Evolutionary conservation across 1,140 invertebrate genomes (phyloP).

Genomic region (Saccostrea echinata): DNA sequence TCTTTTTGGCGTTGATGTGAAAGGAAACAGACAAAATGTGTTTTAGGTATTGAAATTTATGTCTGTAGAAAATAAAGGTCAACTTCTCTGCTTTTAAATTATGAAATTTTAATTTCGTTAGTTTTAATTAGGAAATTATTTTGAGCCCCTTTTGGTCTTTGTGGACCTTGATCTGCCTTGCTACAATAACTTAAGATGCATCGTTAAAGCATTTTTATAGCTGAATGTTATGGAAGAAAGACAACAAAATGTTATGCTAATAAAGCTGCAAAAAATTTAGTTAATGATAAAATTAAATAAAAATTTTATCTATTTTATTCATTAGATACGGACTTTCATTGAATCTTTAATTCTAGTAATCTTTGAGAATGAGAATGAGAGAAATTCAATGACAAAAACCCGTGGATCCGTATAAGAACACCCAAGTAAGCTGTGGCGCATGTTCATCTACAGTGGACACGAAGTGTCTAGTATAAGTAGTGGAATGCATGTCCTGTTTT

Average conservation of each 20-base stretch:
- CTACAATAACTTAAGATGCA: background rate
- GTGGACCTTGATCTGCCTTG: background rate
- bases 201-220: background rate
- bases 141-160: background rate
- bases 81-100: background rate
- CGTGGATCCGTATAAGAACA: too few species aligned
- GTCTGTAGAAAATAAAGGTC: background rate
- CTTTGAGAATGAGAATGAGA: too few species aligned
- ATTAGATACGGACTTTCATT: too few species aligned
- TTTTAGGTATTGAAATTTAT: background rate
- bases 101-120: background rate
- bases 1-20: background rate
- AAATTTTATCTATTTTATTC: too few species aligned
- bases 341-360: too few species aligned
- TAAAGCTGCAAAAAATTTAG: background rate
- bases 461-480: too few species aligned
- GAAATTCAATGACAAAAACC: too few species aligned
- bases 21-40: background rate
- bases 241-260: background rate
- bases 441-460: too few species aligned
- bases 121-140: background rate
- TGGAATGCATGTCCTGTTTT: too few species aligned
- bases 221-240: background rate
- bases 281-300: too few species aligned
- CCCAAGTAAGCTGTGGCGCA: too few species aligned